A percentile compares a stretch with the other conserved stretches of the same genome.
Conservation (phyloP, 2,888 invertebrate genomes). For the Chloromyia formosa region DNA sequence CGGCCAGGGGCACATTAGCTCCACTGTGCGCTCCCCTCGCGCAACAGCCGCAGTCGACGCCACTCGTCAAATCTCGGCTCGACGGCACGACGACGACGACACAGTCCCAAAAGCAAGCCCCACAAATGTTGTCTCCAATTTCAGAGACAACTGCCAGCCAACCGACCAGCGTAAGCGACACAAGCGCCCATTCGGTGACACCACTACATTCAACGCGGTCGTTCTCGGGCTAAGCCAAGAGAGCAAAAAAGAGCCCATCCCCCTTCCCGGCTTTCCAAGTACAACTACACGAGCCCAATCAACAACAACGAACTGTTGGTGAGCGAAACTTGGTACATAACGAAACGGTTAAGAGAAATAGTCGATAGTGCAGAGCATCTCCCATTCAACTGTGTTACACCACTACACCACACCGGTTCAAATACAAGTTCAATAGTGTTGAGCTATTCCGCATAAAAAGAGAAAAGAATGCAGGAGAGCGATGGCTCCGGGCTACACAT, state of each 20-base stretch:
- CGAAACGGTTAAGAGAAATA: not conserved
- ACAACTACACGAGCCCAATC: too few relatives aligned
- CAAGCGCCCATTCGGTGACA: slow-evolving; percentile 12
- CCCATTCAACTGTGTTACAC: not conserved
- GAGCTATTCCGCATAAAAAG: too few relatives aligned
- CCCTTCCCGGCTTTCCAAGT: not conserved
- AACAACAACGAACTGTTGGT: not conserved
- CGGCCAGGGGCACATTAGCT: slow-evolving; percentile 2
- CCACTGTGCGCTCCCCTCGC: not conserved
- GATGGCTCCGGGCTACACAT: too few relatives aligned
- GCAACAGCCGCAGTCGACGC: not conserved
- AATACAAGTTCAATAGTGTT: too few relatives aligned
- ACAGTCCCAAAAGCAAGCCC: slow-evolving; percentile 6
- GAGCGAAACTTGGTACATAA: slow-evolving; percentile 37
- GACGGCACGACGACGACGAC: slow-evolving; percentile 12
- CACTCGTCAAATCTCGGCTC: not conserved
- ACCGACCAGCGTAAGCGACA: slow-evolving; percentile 21
- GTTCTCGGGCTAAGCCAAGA: not conserved
- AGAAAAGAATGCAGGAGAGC: too few relatives aligned
- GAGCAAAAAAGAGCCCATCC: not conserved
- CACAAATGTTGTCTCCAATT: slow-evolving; percentile 26
- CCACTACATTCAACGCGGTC: not conserved
- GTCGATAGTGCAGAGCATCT: slow-evolving; percentile 41
- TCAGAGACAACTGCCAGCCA: slow-evolving; percentile 36
- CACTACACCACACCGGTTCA: not conserved